Evolutionary conservation across 2,888 invertebrate species (phyloP).

Genomic region (Caenorhabditis auriculariae): DNA sequence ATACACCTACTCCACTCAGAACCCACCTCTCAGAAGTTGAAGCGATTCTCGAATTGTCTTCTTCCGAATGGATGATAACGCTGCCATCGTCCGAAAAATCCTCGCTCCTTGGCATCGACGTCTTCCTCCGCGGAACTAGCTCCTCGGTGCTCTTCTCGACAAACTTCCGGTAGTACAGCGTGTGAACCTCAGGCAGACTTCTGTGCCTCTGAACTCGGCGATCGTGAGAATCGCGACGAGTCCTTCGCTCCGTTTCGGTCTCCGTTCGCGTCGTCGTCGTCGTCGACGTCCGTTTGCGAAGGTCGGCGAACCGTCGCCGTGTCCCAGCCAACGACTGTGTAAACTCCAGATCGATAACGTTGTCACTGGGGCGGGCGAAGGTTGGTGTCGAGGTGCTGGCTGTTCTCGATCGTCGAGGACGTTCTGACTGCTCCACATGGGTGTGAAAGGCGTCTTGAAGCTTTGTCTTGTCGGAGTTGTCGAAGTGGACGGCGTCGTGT

Average conservation of each 20-base stretch:
- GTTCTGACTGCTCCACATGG: too few species aligned
- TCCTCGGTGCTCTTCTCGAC: conserved; percentile 15
- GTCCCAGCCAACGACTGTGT: conserved; percentile 17
- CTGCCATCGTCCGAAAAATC: conserved; percentile 14
- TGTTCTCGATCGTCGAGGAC: too few species aligned
- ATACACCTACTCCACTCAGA: too few species aligned
- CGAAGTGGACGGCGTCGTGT: too few species aligned
- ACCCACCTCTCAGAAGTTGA: too few species aligned
- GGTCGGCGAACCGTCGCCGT: conserved; percentile 22
- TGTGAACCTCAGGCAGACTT: conserved; percentile 26
- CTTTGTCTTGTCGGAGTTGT: too few species aligned
- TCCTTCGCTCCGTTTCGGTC: conserved; percentile 18
- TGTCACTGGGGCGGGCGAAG: conserved; percentile 24
- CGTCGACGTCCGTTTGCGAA: conserved; percentile 10
- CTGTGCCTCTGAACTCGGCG: conserved; percentile 8
- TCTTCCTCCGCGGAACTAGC: not conserved
- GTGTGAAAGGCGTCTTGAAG: too few species aligned
- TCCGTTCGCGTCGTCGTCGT: conserved; percentile 17
- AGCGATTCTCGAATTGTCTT: too few species aligned
- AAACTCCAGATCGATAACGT: conserved; percentile 33
- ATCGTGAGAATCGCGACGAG: not conserved
- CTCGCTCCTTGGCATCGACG: conserved; percentile 1
- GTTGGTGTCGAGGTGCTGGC: too few species aligned
- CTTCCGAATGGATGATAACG: conserved; percentile 12
- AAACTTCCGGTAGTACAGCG: conserved; percentile 27